These are phyloP conservation scores for Pluvianellus socialis DNA, from an alignment of 2,113 vertebrate genomes.

Conservation along the genomic window DNA sequence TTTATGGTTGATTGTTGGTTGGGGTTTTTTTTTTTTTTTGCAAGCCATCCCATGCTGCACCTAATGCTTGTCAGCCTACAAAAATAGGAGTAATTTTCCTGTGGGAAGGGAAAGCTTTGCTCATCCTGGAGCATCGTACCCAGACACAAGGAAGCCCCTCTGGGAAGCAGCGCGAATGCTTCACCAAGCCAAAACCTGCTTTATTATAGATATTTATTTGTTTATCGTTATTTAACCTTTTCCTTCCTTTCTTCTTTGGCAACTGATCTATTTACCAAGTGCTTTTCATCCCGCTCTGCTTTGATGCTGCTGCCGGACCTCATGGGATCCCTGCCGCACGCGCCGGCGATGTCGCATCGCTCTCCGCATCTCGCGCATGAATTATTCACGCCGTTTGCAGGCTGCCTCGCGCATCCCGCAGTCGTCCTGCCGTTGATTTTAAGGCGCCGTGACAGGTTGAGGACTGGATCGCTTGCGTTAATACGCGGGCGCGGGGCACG, in stretches of 20 bases:
- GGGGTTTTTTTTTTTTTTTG: too few relatives aligned
- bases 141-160: not conserved
- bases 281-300: not conserved
- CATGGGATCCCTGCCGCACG: not conserved
- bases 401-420: not conserved
- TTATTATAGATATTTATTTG: not conserved
- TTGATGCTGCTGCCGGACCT: not conserved
- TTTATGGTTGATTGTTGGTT: not conserved
- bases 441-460: not conserved
- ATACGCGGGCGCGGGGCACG: not conserved
- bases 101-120: not conserved
- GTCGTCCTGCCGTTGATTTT: not conserved
- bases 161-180: fast-evolving
- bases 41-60: not conserved
- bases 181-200: not conserved
- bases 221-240: not conserved
- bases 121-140: fast-evolving
- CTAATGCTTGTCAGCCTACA: not conserved
- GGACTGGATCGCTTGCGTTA: not conserved
- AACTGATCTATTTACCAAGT: not conserved
- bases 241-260: not conserved
- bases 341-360: not conserved
- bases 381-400: not conserved
- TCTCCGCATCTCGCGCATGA: not conserved
- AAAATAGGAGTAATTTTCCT: fast-evolving